A percentile compares a stretch with the other conserved stretches of the same genome.
Conservation (phyloP, 1,140 invertebrate genomes). For the Propsilocerus akamusi region DNA sequence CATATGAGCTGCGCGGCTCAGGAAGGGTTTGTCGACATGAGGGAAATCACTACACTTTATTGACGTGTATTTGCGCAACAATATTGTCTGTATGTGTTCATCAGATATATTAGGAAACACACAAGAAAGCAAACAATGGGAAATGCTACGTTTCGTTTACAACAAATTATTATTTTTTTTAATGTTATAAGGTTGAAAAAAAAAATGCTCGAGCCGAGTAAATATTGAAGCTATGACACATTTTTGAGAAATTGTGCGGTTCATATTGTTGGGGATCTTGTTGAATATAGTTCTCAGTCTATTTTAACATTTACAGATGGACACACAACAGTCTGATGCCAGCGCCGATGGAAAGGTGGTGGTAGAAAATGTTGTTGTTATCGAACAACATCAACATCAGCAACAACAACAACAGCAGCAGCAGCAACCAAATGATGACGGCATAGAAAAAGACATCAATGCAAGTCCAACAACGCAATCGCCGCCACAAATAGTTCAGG, state of each 20-base stretch:
- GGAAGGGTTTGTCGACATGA: no score
- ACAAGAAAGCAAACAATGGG: conserved; percentile 4
- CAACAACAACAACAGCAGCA: conserved; percentile 1
- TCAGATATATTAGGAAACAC: no score
- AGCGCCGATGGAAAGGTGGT: neutral
- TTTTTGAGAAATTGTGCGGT: neutral
- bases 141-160: neutral
- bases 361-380: conserved; percentile 7
- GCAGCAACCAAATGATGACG: neutral
- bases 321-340: conserved; percentile 1
- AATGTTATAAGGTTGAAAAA: no score
- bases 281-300: neutral
- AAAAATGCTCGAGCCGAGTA: neutral
- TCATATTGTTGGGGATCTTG: neutral
- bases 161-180: no score
- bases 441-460: conserved; percentile 11
- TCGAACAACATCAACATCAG: conserved; percentile 6
- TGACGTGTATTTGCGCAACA: no score
- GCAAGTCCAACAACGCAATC: conserved; percentile 1
- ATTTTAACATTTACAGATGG: conserved; percentile 2
- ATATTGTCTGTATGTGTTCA: no score
- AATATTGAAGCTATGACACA: conserved; percentile 3
- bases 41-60: no score
- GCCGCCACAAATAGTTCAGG: conserved; percentile 4
- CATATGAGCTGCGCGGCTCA: no score